phyloP scores from a whole-genome alignment of 2,113 vertebrate species.

The Calonectris borealis region DNA sequence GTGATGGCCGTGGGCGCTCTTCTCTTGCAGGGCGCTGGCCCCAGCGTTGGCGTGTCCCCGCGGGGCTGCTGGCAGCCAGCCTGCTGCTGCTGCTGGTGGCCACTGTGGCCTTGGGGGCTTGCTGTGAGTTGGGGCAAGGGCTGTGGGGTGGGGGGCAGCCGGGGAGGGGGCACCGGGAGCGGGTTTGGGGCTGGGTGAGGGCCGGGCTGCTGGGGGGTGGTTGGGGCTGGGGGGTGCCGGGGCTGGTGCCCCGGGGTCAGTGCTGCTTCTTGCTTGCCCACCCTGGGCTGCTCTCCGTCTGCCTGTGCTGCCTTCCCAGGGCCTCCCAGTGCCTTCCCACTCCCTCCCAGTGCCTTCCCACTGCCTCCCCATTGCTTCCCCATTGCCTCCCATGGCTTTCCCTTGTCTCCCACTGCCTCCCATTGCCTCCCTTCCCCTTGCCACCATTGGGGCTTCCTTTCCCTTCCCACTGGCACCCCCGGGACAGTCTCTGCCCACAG shows the following conservation, averaged over 20 bases:
- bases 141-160: neutral
- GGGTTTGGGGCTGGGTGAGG: too few relatives aligned
- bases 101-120: neutral
- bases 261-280: neutral
- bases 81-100: neutral
- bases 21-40: neutral
- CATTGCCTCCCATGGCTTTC: neutral
- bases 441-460: neutral
- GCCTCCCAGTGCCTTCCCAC: neutral
- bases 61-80: neutral
- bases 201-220: too few relatives aligned
- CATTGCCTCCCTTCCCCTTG: neutral
- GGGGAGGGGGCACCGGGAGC: too few relatives aligned
- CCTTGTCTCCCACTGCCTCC: neutral
- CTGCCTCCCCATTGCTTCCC: too few relatives aligned
- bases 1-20: neutral
- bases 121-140: neutral
- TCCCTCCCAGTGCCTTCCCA: neutral
- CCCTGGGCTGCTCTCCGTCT: neutral
- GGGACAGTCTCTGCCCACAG: neutral
- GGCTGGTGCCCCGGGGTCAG: fast-evolving
- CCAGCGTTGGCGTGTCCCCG: neutral
- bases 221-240: neutral
- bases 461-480: neutral
- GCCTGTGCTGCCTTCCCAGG: neutral